Conservation (phyloP, 1,140 invertebrate genomes). For the Aphelenchoides fujianensis region DNA sequence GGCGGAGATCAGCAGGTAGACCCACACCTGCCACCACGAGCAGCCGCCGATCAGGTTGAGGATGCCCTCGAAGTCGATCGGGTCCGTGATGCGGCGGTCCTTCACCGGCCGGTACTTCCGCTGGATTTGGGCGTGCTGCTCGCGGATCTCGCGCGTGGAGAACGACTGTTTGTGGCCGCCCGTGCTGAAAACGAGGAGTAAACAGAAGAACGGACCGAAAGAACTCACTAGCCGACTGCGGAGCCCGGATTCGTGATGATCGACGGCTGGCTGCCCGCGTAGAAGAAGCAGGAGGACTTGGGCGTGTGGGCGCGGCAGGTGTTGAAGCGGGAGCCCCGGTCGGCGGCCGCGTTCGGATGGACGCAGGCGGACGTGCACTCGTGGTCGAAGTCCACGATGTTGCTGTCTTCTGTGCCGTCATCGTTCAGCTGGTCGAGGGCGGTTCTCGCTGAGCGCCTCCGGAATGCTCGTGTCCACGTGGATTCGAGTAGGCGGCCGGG, state of each 20-base stretch:
- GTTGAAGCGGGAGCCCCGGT: constrained; percentile 12
- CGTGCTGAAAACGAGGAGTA: constrained; percentile 15
- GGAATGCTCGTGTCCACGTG: not conserved
- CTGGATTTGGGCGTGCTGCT: constrained; percentile 59
- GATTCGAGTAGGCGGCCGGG: not conserved
- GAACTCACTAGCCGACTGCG: constrained; percentile 24
- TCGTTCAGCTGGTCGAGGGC: not conserved
- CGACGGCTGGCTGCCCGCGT: constrained; percentile 43
- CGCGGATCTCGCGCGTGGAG: constrained; percentile 56
- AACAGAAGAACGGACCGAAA: not conserved
- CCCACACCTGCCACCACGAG: constrained; percentile 62
- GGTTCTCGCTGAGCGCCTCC: not conserved
- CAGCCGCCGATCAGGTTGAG: constrained; percentile 61
- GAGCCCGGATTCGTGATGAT: constrained; percentile 31
- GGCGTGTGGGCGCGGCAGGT: constrained; percentile 34
- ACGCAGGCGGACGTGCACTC: constrained; percentile 18
- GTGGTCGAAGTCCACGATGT: constrained; percentile 1
- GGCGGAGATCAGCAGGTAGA: constrained; percentile 57
- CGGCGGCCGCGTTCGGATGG: not conserved
- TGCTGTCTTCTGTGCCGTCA: not conserved
- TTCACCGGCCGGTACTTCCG: constrained; percentile 51
- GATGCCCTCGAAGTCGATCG: constrained; percentile 60
- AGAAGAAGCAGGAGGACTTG: constrained; percentile 44
- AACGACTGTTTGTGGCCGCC: constrained; percentile 58
- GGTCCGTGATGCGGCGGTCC: constrained; percentile 55